Conservation (phyloP, 2,888 invertebrate species). For the Lochmaea crataegi region DNA sequence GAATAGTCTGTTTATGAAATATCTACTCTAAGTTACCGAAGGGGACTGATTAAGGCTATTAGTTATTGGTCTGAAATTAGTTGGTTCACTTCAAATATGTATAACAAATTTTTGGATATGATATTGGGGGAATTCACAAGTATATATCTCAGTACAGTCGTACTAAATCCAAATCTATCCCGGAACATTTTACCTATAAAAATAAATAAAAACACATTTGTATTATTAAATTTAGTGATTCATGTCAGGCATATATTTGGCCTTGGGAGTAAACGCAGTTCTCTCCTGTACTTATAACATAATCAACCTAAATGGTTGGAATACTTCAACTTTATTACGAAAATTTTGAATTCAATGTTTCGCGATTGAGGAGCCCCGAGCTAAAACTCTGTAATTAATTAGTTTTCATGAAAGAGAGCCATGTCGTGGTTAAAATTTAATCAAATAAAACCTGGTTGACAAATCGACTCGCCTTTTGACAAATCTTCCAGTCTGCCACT, state of each 20-base stretch:
- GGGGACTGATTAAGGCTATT: no score
- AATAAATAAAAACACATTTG: no score
- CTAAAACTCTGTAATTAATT: conserved; percentile 26
- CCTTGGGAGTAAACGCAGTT: no score
- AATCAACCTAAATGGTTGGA: conserved; percentile 6
- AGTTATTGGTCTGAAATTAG: no score
- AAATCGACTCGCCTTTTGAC: conserved; percentile 35
- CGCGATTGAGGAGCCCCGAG: conserved; percentile 2
- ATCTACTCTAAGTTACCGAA: neutral
- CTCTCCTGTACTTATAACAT: neutral
- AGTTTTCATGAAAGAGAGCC: conserved; percentile 23
- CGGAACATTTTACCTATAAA: no score
- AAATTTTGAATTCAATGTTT: conserved; percentile 15
- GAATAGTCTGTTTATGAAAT: neutral
- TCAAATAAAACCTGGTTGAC: conserved; percentile 36
- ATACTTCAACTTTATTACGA: conserved; percentile 17
- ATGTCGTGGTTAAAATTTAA: conserved; percentile 31
- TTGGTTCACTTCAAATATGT: no score
- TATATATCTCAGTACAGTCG: no score
- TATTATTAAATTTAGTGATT: no score
- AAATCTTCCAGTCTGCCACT: conserved; percentile 35
- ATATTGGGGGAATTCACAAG: no score
- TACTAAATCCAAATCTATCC: no score
- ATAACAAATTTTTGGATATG: no score
- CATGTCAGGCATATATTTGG: no score